These are phyloP conservation scores for Diorhabda sublineata DNA, from an alignment of 1,140 invertebrate species.

Conservation along the genomic window DNA sequence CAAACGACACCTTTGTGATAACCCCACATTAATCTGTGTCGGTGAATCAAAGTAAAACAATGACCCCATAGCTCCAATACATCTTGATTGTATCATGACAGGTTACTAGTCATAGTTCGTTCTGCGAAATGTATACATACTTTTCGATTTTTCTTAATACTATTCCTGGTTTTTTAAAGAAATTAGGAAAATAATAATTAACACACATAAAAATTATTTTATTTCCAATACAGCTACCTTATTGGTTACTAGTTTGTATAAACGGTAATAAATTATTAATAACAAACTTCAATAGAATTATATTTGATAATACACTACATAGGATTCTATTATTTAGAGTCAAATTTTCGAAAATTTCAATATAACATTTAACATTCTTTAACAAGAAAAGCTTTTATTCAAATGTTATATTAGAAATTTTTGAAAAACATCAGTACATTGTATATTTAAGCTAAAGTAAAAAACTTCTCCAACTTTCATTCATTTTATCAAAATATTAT, in stretches of 20 bases:
- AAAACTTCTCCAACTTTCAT: too few species aligned
- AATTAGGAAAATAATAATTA: constrained; percentile 2
- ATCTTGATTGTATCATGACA: too few species aligned
- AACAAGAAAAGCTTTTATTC: neutral
- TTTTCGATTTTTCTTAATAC: too few species aligned
- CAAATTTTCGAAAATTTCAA: neutral
- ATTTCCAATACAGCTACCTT: constrained; percentile 4
- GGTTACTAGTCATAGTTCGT: too few species aligned
- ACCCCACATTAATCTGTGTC: too few species aligned
- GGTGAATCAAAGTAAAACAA: too few species aligned
- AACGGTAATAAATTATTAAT: constrained; percentile 5
- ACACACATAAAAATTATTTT: constrained; percentile 11
- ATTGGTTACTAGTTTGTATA: neutral
- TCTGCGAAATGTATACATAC: too few species aligned
- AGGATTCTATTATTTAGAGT: neutral
- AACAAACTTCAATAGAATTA: constrained; percentile 3
- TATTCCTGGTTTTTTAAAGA: neutral
- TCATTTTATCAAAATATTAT: too few species aligned
- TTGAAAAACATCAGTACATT: neutral
- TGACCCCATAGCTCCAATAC: too few species aligned
- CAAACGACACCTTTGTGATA: too few species aligned
- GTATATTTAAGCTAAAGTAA: too few species aligned
- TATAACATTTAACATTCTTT: neutral
- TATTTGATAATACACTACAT: neutral
- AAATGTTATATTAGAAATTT: neutral